A percentile compares a stretch with the other conserved stretches of the same genome.
Conservation (phyloP, 1,140 invertebrate species). For the Eubasilissa regina region DNA sequence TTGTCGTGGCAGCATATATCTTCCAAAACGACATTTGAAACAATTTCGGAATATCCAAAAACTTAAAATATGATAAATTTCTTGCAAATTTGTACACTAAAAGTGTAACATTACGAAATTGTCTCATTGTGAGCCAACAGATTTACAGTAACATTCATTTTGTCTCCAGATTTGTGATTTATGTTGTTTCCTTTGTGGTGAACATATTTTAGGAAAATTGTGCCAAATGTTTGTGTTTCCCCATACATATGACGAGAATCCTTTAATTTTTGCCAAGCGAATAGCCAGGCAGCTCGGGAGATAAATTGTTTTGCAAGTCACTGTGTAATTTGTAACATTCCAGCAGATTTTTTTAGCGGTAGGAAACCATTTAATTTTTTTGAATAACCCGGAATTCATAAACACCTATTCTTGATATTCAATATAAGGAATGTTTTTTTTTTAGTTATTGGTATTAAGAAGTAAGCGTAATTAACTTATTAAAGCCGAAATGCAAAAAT, state of each 20-base stretch:
- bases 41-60: too few species aligned
- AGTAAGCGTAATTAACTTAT: too few species aligned
- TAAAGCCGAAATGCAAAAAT: too few species aligned
- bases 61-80: too few species aligned
- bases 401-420: too few species aligned
- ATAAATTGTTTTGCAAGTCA: slow-evolving; percentile 10
- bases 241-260: slow-evolving; percentile 7
- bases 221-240: slow-evolving; percentile 35
- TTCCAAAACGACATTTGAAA: too few species aligned
- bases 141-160: slow-evolving; percentile 38
- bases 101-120: not conserved
- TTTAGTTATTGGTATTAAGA: too few species aligned
- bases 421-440: too few species aligned
- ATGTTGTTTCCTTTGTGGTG: slow-evolving; percentile 36
- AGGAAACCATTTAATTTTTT: not conserved
- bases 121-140: slow-evolving; percentile 27
- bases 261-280: slow-evolving; percentile 34
- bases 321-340: slow-evolving; percentile 6
- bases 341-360: not conserved
- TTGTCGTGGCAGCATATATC: too few species aligned
- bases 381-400: not conserved
- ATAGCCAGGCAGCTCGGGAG: not conserved
- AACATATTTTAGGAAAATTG: slow-evolving; percentile 43
- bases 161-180: slow-evolving; percentile 25
- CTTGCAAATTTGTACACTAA: too few species aligned